These are phyloP conservation scores for Halcyon badia DNA, from an alignment of 2,797 vertebrate genomes.

Conservation along the genomic window DNA sequence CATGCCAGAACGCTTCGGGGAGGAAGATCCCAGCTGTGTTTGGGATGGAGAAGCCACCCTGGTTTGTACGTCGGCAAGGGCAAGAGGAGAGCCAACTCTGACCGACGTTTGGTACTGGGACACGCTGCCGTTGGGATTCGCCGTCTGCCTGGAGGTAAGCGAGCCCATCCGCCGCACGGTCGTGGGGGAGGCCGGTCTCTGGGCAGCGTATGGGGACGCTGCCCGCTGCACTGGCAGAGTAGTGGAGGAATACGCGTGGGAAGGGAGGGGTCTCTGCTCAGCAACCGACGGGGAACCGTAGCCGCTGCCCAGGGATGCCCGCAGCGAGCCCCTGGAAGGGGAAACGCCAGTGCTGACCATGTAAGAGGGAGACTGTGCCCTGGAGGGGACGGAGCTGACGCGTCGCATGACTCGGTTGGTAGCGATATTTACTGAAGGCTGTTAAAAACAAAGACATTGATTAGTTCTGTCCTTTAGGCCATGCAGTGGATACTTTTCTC, in stretches of 20 bases:
- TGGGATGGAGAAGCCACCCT: conserved; percentile 82
- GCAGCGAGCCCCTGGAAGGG: conserved; percentile 91
- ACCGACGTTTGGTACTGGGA: conserved; percentile 85
- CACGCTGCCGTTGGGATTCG: conserved; percentile 79
- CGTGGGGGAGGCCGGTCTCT: conserved; percentile 88
- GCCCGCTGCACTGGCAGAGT: conserved; percentile 89
- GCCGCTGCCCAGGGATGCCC: conserved; percentile 87
- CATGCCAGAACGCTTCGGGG: conserved; percentile 89
- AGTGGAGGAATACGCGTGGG: conserved; percentile 88
- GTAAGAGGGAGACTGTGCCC: conserved; percentile 94
- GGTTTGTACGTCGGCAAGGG: conserved; percentile 81
- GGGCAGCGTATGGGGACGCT: conserved; percentile 85
- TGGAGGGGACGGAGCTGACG: conserved; percentile 94
- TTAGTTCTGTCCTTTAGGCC: background rate
- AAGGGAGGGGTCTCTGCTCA: conserved; percentile 86
- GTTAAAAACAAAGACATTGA: background rate
- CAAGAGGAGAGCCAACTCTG: conserved; percentile 90
- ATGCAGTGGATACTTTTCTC: background rate
- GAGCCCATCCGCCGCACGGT: conserved; percentile 88
- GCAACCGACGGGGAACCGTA: conserved; percentile 90
- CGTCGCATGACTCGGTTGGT: conserved; percentile 90
- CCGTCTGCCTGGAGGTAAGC: conserved; percentile 80
- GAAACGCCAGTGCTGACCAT: conserved; percentile 85
- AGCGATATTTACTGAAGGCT: conserved; percentile 82
- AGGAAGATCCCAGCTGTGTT: conserved; percentile 82